phyloP scores from a whole-genome alignment of 2,797 vertebrate genomes.

The Fundulus diaphanus region DNA sequence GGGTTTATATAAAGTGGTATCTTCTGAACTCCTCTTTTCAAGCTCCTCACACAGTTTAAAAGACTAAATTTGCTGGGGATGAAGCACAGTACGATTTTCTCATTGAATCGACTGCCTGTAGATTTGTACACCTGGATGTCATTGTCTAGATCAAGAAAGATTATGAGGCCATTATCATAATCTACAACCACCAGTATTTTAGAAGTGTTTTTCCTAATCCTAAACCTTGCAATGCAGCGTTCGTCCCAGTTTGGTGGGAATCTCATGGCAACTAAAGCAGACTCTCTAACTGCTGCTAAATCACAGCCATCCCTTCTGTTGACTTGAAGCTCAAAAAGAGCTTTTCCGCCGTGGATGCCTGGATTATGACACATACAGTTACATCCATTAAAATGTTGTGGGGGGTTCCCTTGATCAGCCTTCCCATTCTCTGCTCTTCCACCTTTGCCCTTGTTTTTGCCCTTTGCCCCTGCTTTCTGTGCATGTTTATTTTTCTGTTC shows the following conservation, averaged over 20 bases:
- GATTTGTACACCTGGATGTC: not conserved
- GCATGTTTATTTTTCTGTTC: conserved; percentile 17
- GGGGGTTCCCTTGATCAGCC: not conserved
- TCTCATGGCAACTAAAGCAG: not conserved
- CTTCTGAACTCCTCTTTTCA: not conserved
- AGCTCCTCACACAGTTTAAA: not conserved
- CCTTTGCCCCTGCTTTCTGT: conserved; percentile 24
- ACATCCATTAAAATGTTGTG: not conserved
- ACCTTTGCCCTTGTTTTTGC: conserved; percentile 5
- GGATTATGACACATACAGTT: conserved; percentile 16
- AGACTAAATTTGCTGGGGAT: not conserved
- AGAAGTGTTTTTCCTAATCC: conserved; percentile 4
- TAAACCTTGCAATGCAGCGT: conserved; percentile 36
- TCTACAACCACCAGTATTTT: conserved; percentile 52
- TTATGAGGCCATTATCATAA: conserved; percentile 29
- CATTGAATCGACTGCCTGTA: conserved; percentile 28
- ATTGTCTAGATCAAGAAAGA: conserved; percentile 36
- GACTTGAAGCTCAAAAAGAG: conserved; percentile 34
- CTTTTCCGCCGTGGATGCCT: conserved; percentile 30
- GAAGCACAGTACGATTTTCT: conserved; percentile 39
- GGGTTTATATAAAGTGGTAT: fast-evolving
- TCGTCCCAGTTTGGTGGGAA: conserved; percentile 10
- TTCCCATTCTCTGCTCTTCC: conserved; percentile 34
- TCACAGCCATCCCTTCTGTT: conserved; percentile 11
- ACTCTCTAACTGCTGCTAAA: conserved; percentile 43